Conservation (phyloP, 2,113 vertebrate genomes). For the Bujurquina vittata region DNA sequence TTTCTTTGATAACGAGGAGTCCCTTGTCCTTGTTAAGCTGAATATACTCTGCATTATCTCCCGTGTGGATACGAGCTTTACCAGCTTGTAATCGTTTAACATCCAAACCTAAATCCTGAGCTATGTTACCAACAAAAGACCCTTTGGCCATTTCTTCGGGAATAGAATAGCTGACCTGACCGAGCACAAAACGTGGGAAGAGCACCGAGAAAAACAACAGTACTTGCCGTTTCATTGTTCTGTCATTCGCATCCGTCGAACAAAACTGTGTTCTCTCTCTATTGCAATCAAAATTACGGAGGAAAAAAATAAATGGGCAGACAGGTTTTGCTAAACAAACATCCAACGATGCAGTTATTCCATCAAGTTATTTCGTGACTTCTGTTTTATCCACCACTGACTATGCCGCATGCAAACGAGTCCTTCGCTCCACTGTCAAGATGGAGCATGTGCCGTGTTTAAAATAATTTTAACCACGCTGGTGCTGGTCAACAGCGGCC, state of each 20-base stretch:
- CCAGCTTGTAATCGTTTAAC: constrained; percentile 49
- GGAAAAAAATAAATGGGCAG: neutral
- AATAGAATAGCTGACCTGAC: constrained; percentile 59
- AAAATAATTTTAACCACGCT: neutral
- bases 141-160: constrained; percentile 67
- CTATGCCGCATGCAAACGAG: neutral
- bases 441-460: constrained; percentile 1
- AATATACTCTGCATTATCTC: constrained; percentile 39
- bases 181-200: constrained; percentile 16
- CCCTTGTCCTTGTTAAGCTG: constrained; percentile 57
- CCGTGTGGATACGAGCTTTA: constrained; percentile 56
- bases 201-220: constrained; percentile 46
- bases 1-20: constrained; percentile 52
- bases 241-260: neutral
- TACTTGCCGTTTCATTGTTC: constrained; percentile 70
- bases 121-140: constrained; percentile 59
- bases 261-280: neutral
- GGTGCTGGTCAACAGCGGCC: constrained; percentile 88
- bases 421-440: neutral
- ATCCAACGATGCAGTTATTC: neutral
- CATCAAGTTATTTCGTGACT: neutral
- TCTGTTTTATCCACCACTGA: neutral
- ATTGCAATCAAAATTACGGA: neutral
- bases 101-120: constrained; percentile 61
- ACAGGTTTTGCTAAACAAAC: accelerated